Conservation (phyloP, 2,888 invertebrate species). For the Drosophila acutilabella region DNA sequence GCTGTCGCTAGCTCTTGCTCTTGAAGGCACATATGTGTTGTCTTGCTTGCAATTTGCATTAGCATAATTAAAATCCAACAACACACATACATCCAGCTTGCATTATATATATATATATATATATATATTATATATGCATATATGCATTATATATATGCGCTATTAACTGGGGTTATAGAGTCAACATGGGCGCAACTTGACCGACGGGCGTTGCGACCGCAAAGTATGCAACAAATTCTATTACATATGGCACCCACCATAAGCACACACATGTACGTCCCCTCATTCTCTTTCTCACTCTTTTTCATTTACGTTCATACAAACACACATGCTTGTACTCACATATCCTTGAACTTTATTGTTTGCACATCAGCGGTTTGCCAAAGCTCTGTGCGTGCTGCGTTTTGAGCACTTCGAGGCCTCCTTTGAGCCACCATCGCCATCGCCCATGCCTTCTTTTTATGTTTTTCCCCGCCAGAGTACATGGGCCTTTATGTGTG, state of each 20-base stretch:
- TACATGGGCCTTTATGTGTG: conserved; percentile 12
- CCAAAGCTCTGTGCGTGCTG: conserved; percentile 63
- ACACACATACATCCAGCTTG: conserved; percentile 46
- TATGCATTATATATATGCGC: conserved; percentile 11
- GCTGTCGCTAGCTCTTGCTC: conserved; percentile 25
- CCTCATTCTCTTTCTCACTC: neutral
- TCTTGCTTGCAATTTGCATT: conserved; percentile 63
- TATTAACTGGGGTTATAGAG: conserved; percentile 64
- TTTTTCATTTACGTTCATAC: neutral
- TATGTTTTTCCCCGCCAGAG: conserved; percentile 23
- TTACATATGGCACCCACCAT: conserved; percentile 39
- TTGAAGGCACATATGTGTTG: conserved; percentile 43
- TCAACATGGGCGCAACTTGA: conserved; percentile 68
- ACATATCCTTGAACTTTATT: conserved; percentile 81
- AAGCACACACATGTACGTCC: conserved; percentile 26
- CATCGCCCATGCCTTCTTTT: conserved; percentile 39
- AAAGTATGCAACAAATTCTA: conserved; percentile 69
- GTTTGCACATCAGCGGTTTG: conserved; percentile 79
- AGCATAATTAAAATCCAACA: conserved; percentile 75
- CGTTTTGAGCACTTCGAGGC: conserved; percentile 62
- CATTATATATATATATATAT: conserved; percentile 9
- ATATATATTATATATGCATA: conserved; percentile 23
- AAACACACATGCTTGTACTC: conserved; percentile 9
- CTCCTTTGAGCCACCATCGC: conserved; percentile 30
- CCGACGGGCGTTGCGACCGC: conserved; percentile 63